These are phyloP conservation scores for Agriopis leucophaearia DNA, from an alignment of 2,888 invertebrate genomes.

Conservation along the genomic window DNA sequence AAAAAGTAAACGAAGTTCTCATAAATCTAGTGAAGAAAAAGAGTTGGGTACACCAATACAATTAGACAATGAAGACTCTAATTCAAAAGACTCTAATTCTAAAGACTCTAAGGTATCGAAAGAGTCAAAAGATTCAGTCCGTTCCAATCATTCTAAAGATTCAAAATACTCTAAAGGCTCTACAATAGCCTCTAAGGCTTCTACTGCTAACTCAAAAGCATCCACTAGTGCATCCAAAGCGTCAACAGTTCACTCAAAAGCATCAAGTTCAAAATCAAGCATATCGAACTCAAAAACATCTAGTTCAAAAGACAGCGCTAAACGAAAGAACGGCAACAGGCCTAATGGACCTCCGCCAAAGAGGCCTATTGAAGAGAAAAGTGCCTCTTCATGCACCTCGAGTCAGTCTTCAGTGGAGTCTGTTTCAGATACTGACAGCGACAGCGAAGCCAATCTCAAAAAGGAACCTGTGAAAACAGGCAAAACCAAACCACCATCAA, in stretches of 20 bases:
- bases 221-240: slow-evolving; percentile 12
- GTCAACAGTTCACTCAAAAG: slow-evolving; percentile 38
- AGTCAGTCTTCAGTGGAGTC: slow-evolving; percentile 81
- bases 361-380: slow-evolving; percentile 73
- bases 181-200: slow-evolving; percentile 17
- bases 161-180: slow-evolving; percentile 31
- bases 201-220: slow-evolving; percentile 8
- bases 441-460: slow-evolving; percentile 72
- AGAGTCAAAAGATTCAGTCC: slow-evolving; percentile 33
- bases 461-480: slow-evolving; percentile 70
- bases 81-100: slow-evolving; percentile 46
- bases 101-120: slow-evolving; percentile 57
- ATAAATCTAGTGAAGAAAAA: slow-evolving; percentile 77
- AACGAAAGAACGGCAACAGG: slow-evolving; percentile 70
- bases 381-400: slow-evolving; percentile 78
- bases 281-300: slow-evolving; percentile 38
- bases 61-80: slow-evolving; percentile 70
- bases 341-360: slow-evolving; percentile 78
- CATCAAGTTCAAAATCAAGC: slow-evolving; percentile 27
- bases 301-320: slow-evolving; percentile 63
- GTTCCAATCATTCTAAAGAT: slow-evolving; percentile 35
- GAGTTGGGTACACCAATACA: slow-evolving; percentile 59
- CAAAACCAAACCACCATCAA: slow-evolving; percentile 70
- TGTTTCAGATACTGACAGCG: slow-evolving; percentile 74
- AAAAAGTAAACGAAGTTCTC: slow-evolving; percentile 64